A percentile compares a stretch with the other conserved stretches of the same genome.
Conservation (phyloP, 2,888 invertebrate genomes). For the Pammene aurita region DNA sequence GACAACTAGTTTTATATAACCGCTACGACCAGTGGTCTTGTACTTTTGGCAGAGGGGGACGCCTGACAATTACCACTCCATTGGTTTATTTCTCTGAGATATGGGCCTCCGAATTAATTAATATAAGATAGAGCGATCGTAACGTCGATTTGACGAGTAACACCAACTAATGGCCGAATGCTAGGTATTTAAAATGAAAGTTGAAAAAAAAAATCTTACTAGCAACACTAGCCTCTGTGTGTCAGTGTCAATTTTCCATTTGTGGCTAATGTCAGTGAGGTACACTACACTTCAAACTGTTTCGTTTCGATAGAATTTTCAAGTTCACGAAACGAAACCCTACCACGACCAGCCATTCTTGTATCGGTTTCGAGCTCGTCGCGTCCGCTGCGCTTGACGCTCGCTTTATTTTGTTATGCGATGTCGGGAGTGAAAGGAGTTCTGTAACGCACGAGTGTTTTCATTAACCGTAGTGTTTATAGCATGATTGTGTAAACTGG, state of each 20-base stretch:
- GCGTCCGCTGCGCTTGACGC: slow-evolving; percentile 57
- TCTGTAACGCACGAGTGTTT: slow-evolving; percentile 44
- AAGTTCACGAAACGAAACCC: slow-evolving; percentile 59
- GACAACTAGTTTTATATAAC: too few relatives aligned
- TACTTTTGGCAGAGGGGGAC: not conserved
- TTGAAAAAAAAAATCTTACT: slow-evolving; percentile 31
- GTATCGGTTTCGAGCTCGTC: slow-evolving; percentile 49
- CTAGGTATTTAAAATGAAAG: not conserved
- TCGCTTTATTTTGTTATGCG: slow-evolving; percentile 62
- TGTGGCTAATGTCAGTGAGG: slow-evolving; percentile 60
- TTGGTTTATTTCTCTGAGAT: too few relatives aligned
- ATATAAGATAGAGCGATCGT: too few relatives aligned
- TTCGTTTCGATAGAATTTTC: slow-evolving; percentile 62
- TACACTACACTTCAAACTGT: slow-evolving; percentile 60
- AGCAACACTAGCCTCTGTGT: slow-evolving; percentile 41
- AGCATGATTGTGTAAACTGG: slow-evolving; percentile 67
- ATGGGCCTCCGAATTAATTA: too few relatives aligned
- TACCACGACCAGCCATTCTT: slow-evolving; percentile 36
- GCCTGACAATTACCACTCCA: too few relatives aligned
- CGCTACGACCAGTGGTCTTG: not conserved
- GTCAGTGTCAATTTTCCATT: slow-evolving; percentile 43
- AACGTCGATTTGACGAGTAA: not conserved
- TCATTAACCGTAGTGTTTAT: slow-evolving; percentile 47
- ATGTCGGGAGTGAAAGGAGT: slow-evolving; percentile 65
- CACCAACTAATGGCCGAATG: not conserved